Evolutionary conservation across 2,888 invertebrate genomes (phyloP).

Genomic region (Pheosia gnoma): DNA sequence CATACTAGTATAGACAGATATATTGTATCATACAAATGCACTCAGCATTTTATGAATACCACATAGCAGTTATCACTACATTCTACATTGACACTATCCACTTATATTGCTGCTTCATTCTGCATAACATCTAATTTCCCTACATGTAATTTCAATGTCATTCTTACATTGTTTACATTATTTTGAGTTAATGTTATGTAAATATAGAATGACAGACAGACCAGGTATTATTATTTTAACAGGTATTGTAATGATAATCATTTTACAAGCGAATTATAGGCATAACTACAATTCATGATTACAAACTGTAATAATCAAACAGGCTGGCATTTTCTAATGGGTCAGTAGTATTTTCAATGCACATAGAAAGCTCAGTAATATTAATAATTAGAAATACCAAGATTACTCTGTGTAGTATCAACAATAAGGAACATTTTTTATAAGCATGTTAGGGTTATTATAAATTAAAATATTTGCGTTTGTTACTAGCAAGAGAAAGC

Average conservation of each 20-base stretch:
- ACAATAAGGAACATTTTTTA: no score
- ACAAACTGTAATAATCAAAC: not conserved
- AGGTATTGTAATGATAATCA: slow-evolving; percentile 9
- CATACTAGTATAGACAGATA: no score
- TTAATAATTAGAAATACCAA: no score
- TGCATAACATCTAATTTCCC: slow-evolving; percentile 7
- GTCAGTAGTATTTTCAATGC: not conserved
- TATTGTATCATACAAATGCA: no score
- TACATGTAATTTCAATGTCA: slow-evolving; percentile 18
- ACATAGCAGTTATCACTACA: no score
- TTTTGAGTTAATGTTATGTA: slow-evolving; percentile 49
- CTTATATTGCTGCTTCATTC: not conserved
- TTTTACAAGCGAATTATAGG: not conserved
- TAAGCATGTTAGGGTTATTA: not conserved
- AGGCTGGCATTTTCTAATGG: not conserved
- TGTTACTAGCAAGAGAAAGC: not conserved
- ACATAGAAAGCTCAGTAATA: not conserved
- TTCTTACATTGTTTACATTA: slow-evolving; percentile 41
- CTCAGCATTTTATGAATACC: no score
- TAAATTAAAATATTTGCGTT: not conserved
- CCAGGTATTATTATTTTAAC: slow-evolving; percentile 16
- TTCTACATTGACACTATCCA: no score
- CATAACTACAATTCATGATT: not conserved
- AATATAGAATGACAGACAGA: slow-evolving; percentile 39
- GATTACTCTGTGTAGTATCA: not conserved